Evolutionary conservation across 2,888 invertebrate genomes (phyloP).

Genomic region (Drosophila buzzatii): DNA sequence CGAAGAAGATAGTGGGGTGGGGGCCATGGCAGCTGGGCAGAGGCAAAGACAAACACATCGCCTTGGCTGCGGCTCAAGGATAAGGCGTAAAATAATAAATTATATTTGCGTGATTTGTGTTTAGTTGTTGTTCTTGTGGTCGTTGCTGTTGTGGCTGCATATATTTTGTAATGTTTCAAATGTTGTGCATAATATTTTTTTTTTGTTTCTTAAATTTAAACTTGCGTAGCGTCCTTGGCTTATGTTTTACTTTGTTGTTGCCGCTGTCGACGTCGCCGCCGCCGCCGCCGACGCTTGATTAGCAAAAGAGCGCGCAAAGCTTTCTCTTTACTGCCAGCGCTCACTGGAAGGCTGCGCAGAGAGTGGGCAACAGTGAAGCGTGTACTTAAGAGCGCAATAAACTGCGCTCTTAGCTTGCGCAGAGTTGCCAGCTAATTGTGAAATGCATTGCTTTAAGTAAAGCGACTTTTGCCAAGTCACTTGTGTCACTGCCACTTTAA

Average conservation of each 20-base stretch:
- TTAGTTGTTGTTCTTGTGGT: slow-evolving; percentile 58
- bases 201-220: slow-evolving; percentile 32
- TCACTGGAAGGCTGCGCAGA: slow-evolving; percentile 60
- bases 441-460: slow-evolving; percentile 11
- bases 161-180: slow-evolving; percentile 51
- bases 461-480: slow-evolving; percentile 32
- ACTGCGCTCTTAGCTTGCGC: slow-evolving; percentile 33
- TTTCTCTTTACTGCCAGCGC: slow-evolving; percentile 19
- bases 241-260: slow-evolving; percentile 33
- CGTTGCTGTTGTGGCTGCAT: slow-evolving; percentile 43
- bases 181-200: slow-evolving; percentile 44
- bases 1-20: neutral
- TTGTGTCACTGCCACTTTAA: slow-evolving; percentile 2
- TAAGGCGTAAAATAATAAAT: slow-evolving; percentile 79
- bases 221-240: slow-evolving; percentile 38
- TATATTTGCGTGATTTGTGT: slow-evolving; percentile 81
- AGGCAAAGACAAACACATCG: slow-evolving; percentile 63
- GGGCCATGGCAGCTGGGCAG: slow-evolving; percentile 6
- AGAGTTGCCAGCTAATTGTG: slow-evolving; percentile 45
- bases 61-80: slow-evolving; percentile 78
- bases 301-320: slow-evolving; percentile 14
- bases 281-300: slow-evolving; percentile 24
- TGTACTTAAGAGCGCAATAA: slow-evolving; percentile 42
- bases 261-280: slow-evolving; percentile 15
- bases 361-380: slow-evolving; percentile 13